Evolutionary conservation across 2,888 invertebrate species (phyloP).

Genomic region (Molorchus minor): DNA sequence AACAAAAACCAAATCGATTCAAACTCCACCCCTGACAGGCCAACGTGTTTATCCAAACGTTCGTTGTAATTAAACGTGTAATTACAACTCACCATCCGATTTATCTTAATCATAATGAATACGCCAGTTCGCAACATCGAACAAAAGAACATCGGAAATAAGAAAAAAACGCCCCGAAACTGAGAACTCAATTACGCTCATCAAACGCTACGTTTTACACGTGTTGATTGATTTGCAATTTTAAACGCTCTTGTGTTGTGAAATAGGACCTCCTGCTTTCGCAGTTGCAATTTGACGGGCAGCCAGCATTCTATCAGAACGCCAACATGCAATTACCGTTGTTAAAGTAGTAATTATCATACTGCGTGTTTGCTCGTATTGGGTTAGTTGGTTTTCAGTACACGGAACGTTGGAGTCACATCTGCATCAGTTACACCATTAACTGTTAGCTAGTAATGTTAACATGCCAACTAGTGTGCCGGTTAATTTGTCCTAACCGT

Average conservation of each 20-base stretch:
- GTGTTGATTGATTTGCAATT: conserved; percentile 53
- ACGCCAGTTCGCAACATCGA: conserved; percentile 49
- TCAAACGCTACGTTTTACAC: conserved; percentile 41
- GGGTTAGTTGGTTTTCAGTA: conserved; percentile 53
- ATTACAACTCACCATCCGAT: conserved; percentile 34
- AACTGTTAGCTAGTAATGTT: conserved; percentile 23
- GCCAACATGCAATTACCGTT: conserved; percentile 56
- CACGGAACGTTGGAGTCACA: conserved; percentile 50
- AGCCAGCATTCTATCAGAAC: conserved; percentile 56
- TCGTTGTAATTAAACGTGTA: conserved; percentile 33
- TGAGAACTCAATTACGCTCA: conserved; percentile 59
- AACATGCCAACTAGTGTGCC: conserved; percentile 18
- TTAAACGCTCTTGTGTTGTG: conserved; percentile 40
- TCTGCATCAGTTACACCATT: conserved; percentile 45
- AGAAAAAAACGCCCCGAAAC: conserved; percentile 54
- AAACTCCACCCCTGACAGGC: conserved; percentile 10
- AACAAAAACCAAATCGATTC: background rate
- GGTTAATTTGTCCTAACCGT: background rate
- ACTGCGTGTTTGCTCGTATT: conserved; percentile 58
- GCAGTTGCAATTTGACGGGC: conserved; percentile 52
- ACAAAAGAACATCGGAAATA: conserved; percentile 47
- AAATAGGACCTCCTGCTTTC: conserved; percentile 32
- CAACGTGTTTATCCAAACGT: conserved; percentile 24
- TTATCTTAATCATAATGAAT: conserved; percentile 34
- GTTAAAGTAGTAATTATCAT: conserved; percentile 54